These are phyloP conservation scores for Drosophila mercatorum DNA, from an alignment of 2,888 invertebrate genomes.

Conservation along the genomic window DNA sequence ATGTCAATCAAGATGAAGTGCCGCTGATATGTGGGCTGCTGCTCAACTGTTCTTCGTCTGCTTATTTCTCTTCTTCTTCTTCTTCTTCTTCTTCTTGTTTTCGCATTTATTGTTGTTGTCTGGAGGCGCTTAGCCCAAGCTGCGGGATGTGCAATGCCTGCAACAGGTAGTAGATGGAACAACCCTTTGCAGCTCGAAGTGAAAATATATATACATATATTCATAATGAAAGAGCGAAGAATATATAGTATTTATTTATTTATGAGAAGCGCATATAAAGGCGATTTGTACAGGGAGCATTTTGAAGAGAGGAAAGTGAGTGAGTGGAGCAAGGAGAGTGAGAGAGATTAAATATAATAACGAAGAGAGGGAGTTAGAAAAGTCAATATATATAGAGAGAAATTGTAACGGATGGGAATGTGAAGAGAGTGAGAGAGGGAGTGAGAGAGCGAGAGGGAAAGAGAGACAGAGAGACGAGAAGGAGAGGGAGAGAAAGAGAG, in stretches of 20 bases:
- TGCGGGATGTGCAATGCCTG: neutral
- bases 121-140: constrained; percentile 10
- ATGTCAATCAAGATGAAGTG: constrained; percentile 85
- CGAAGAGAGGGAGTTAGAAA: neutral
- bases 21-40: constrained; percentile 78
- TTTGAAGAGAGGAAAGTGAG: neutral
- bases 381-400: no score
- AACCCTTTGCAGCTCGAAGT: neutral
- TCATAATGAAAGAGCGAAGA: neutral
- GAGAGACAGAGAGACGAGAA: no score
- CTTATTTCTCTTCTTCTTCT: neutral
- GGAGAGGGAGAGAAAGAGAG: neutral
- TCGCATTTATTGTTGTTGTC: constrained; percentile 19
- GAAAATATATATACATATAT: no score
- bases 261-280: constrained; percentile 1
- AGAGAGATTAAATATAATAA: neutral
- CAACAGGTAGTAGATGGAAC: constrained; percentile 8
- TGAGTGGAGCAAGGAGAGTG: neutral
- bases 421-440: no score
- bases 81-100: constrained; percentile 1
- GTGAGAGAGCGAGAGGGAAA: neutral
- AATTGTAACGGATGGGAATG: no score
- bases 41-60: constrained; percentile 16
- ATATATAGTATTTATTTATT: no score
- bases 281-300: neutral